A percentile compares a stretch with the other conserved stretches of the same genome.
These are phyloP conservation scores for Anagyrus pseudococci DNA, from an alignment of 2,888 invertebrate genomes.

Conservation along the genomic window DNA sequence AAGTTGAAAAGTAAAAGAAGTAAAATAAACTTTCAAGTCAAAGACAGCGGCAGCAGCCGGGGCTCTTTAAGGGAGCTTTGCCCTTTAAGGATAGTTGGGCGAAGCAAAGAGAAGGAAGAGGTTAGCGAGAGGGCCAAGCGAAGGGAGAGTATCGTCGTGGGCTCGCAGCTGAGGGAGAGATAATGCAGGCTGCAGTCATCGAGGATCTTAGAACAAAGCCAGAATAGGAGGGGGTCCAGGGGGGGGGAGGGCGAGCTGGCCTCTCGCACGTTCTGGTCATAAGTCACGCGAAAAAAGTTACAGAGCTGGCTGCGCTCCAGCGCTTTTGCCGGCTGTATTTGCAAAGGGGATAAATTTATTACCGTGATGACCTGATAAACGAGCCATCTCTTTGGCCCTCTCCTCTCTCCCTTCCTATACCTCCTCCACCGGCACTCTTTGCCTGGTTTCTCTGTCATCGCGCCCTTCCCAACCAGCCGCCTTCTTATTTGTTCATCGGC, in stretches of 20 bases:
- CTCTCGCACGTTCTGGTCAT: conserved; percentile 44
- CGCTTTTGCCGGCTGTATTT: conserved; percentile 46
- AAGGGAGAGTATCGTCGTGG: neutral
- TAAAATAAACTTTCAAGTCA: neutral
- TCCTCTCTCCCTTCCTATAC: neutral
- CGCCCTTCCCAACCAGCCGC: neutral
- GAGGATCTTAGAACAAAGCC: conserved; percentile 46
- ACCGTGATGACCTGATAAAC: conserved; percentile 49
- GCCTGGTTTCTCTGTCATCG: neutral
- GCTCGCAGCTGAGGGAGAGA: neutral
- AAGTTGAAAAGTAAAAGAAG: no score
- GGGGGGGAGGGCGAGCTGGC: conserved; percentile 26
- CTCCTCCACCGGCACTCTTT: neutral
- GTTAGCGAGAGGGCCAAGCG: no score
- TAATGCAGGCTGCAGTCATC: conserved; percentile 36
- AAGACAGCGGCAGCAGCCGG: neutral
- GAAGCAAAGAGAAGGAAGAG: neutral
- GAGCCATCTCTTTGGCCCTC: conserved; percentile 31
- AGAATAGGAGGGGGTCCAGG: no score
- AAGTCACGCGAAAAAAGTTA: conserved; percentile 48
- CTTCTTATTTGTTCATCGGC: no score
- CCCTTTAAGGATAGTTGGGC: neutral
- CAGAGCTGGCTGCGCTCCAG: conserved; percentile 48
- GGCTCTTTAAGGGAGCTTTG: neutral
- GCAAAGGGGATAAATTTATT: conserved; percentile 51